phyloP scores from a whole-genome alignment of 2,797 vertebrate species.

The Phoebastria nigripes region DNA sequence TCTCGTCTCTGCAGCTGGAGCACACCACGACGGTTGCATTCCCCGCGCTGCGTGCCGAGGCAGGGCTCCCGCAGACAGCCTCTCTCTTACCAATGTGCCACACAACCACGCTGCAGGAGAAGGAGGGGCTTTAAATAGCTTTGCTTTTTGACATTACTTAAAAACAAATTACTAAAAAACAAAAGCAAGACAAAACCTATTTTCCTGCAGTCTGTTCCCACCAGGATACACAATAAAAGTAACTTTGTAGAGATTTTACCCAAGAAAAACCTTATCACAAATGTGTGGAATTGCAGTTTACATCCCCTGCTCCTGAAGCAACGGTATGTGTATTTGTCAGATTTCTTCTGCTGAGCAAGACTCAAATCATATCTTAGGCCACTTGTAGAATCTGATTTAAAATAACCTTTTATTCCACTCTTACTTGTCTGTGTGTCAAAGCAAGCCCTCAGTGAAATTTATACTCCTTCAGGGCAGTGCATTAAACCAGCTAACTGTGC shows the following conservation, averaged over 20 bases:
- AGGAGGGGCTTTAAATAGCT: neutral
- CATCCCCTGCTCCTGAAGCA: neutral
- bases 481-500: neutral
- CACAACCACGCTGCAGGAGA: conserved; percentile 80
- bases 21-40: conserved; percentile 74
- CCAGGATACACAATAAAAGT: neutral
- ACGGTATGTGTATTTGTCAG: neutral
- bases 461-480: neutral
- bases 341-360: neutral
- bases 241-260: neutral
- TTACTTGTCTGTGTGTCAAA: neutral
- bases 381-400: neutral
- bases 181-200: neutral
- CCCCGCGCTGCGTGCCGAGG: conserved; percentile 75
- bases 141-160: neutral
- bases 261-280: neutral
- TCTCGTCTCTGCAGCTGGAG: conserved; percentile 77
- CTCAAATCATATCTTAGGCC: neutral
- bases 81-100: conserved; percentile 84
- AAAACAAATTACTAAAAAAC: neutral
- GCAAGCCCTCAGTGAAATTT: neutral
- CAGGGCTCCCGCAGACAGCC: conserved; percentile 84
- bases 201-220: neutral
- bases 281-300: neutral
- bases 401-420: neutral